Percentiles rank a stretch among this genome's conserved stretches.
phyloP scores from a whole-genome alignment of 2,888 invertebrate species.

The Merodon equestris region DNA sequence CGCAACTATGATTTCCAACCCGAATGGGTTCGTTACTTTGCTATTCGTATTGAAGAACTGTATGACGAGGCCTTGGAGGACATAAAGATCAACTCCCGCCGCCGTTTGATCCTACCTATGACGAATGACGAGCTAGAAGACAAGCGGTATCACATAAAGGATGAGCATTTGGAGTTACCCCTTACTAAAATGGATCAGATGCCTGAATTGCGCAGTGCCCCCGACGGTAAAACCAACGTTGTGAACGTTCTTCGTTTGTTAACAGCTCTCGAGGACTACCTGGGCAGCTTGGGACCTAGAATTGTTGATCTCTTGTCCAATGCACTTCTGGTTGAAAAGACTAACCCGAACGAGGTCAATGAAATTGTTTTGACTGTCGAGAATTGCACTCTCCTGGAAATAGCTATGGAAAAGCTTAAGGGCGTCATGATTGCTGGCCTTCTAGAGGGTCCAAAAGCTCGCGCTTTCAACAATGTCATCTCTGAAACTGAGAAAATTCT shows the following conservation, averaged over 20 bases:
- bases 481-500: conserved; percentile 82
- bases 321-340: conserved; percentile 72
- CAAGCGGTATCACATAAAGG: conserved; percentile 82
- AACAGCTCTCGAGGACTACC: conserved; percentile 88
- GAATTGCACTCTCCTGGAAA: conserved; percentile 81
- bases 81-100: conserved; percentile 73
- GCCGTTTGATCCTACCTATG: conserved; percentile 74
- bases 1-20: conserved; percentile 90
- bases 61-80: conserved; percentile 84
- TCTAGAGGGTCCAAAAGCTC: conserved; percentile 81
- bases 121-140: conserved; percentile 81
- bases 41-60: conserved; percentile 87
- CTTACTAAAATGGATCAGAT: neutral
- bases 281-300: conserved; percentile 89
- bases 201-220: neutral
- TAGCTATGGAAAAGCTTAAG: conserved; percentile 76
- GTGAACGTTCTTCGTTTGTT: conserved; percentile 85
- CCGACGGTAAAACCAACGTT: conserved; percentile 75
- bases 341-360: conserved; percentile 84
- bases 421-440: conserved; percentile 85
- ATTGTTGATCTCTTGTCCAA: conserved; percentile 82
- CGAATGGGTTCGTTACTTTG: conserved; percentile 92
- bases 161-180: neutral
- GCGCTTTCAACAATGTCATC: conserved; percentile 85
- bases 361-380: conserved; percentile 84